Conservation (phyloP, 2,113 vertebrate species). For the Cyprinodon variegatus region DNA sequence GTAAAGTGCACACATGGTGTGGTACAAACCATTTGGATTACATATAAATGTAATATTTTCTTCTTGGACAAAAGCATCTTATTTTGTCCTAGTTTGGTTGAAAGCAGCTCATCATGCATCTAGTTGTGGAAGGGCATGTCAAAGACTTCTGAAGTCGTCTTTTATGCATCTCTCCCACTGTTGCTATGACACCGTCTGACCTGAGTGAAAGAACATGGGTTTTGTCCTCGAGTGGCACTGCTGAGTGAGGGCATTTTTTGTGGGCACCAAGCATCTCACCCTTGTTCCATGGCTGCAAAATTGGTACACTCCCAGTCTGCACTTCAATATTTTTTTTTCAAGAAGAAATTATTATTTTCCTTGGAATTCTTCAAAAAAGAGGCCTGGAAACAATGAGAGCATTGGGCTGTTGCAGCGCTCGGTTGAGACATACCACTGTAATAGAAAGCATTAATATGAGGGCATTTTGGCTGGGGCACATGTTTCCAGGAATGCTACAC, state of each 20-base stretch:
- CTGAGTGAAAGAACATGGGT: conserved; percentile 50
- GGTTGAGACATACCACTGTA: conserved; percentile 79
- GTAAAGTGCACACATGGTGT: neutral
- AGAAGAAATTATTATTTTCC: conserved; percentile 66
- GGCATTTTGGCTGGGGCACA: conserved; percentile 67
- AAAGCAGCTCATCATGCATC: conserved; percentile 43
- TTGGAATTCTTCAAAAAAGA: conserved; percentile 72
- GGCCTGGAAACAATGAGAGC: conserved; percentile 75
- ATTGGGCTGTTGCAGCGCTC: conserved; percentile 72
- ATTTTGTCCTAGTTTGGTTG: conserved; percentile 41
- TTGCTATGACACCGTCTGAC: conserved; percentile 50
- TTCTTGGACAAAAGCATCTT: conserved; percentile 17
- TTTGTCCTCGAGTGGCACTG: conserved; percentile 41
- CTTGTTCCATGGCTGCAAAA: conserved; percentile 44
- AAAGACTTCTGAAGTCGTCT: conserved; percentile 46
- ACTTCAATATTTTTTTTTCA: conserved; percentile 81
- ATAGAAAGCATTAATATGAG: conserved; percentile 77
- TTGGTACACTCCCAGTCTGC: conserved; percentile 73
- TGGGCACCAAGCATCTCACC: conserved; percentile 60
- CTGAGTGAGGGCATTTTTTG: conserved; percentile 55
- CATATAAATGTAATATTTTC: neutral
- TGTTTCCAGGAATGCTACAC: conserved; percentile 77
- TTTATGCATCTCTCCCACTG: conserved; percentile 48
- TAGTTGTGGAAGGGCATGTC: conserved; percentile 38
- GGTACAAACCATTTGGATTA: neutral